Base-by-base conservation (phyloP, 2,888 invertebrate species). In the Drosophila austrosaltans region DNA sequence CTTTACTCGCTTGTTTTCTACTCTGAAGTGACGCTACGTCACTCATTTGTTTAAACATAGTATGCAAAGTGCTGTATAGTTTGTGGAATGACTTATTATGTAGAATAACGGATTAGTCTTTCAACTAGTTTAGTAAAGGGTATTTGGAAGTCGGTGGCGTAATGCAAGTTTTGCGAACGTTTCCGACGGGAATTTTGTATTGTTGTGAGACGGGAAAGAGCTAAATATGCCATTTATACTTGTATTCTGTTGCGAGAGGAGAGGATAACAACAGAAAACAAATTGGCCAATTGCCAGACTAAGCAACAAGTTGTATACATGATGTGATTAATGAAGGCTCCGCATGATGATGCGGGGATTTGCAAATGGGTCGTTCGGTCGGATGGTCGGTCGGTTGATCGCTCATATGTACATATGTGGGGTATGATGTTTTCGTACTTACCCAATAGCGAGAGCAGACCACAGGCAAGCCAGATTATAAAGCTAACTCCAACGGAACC, bases 401-500 rank as follows among this genome's bases (percentile, higher is more conserved):
- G 72, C 66, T 63, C 72, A 72, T 25, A n/a, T 40, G 58, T 66
- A 16, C 16, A 16, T 16, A 36, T 36, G 36, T 36, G 36, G 2
- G 8, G 36, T 8, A 10, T 36, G 10, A 8, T 61, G 30, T 36
- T 39, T 59, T 22, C 28, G 8, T 64, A 93, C 94, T 94, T 93
- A 97, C 97, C 98, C 92, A 97, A 94, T 92, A 97, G 93, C 81
- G 97, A 97, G 91, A 99, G 95, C 91, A 98, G 93, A 89, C 98
- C 98, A 93, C 98, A 98, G 90, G 96, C 94, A 93, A 97, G 96
- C 98, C 98, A 99, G 91, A 98, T 96, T 92, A 98, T 94, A 93
- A 99, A 96, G 94, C 97, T 97, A 93, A 97, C 95, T 93, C 98
- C 98, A 93, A 98, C 96, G 92, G 98, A 98, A 93, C 96, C 97